Evolutionary conservation across 2,797 vertebrate genomes (phyloP), one percentile per base, ranked within the genome.

Genomic region (Nannoperca obscura): DNA sequence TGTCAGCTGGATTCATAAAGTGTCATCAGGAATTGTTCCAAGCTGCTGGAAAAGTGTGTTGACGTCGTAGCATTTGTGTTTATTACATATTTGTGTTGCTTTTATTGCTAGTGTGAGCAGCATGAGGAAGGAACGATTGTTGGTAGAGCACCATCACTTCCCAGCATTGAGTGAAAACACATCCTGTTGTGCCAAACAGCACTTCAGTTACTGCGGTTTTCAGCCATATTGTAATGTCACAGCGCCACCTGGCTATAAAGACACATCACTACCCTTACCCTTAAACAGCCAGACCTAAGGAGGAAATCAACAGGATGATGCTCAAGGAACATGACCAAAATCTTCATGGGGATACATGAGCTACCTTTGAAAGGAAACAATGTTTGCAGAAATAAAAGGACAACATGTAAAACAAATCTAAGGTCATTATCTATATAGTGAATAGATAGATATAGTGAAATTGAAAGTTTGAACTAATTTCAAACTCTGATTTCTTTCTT

Each of bases 171-270:
- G 73, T 27, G 32, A 71, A 22, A 71, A 73, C 0, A 58, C 86
- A 86, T 4, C 88, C 81, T 38, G 42, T 76, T n/a, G 83, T 91
- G 55, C 91, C 90, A 5, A 87, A 93, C 24, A 87, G 94, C 24
- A 88, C 86, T n/a, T 15, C 65, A 47, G 86, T 92, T 75, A 73
- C 75, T 5, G 82, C 90, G 20, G 81, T 90, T 53, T 83, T 93
- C 63, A 64, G 74, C 46, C 88, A 76, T 0, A 87, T 90, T 32
- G 57, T 94, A 76, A 89, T 64, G 55, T 83, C 90, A 55, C 94
- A 96, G 91, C 87, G 60, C 79, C 92, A 75, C 34, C 90, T 88
- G 32, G 7, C 47, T 0, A 61, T 65, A 11, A 69, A 64, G 4
- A 61, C 47, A 3, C 0, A 24, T 0, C 22, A 73, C 54, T 87